Percentiles rank a stretch among this genome's conserved stretches.
These are phyloP conservation scores for Drosophila pseudoananassae DNA, from an alignment of 1,140 invertebrate genomes.

Conservation along the genomic window DNA sequence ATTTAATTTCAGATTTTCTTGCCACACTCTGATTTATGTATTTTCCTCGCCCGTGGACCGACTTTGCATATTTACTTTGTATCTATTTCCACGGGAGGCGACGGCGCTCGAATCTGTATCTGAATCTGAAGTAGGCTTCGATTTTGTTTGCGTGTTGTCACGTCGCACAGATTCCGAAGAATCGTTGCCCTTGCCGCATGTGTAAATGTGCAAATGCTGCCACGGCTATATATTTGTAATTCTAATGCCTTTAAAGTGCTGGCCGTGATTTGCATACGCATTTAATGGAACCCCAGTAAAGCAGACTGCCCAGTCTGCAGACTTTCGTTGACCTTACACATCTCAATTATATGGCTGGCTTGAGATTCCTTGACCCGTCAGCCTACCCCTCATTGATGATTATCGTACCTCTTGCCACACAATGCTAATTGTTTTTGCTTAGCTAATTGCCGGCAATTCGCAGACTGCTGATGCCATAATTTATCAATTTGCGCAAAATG, in stretches of 20 bases:
- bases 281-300: slow-evolving; percentile 8
- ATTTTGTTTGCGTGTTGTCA: slow-evolving; percentile 51
- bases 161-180: slow-evolving; percentile 34
- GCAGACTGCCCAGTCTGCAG: slow-evolving; percentile 1
- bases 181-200: slow-evolving; percentile 43
- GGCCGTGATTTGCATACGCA: slow-evolving; percentile 61
- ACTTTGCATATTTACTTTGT: slow-evolving; percentile 77
- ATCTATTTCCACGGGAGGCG: slow-evolving; percentile 56
- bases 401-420: slow-evolving; percentile 55
- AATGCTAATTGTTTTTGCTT: slow-evolving; percentile 60
- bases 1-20: slow-evolving; percentile 70
- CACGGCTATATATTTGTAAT: slow-evolving; percentile 63
- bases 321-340: slow-evolving; percentile 46
- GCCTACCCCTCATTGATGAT: neutral
- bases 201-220: slow-evolving; percentile 24
- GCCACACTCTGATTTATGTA: slow-evolving; percentile 70
- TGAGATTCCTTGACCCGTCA: slow-evolving; percentile 40
- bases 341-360: slow-evolving; percentile 53
- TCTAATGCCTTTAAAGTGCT: slow-evolving; percentile 74
- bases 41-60: slow-evolving; percentile 45
- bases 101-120: neutral
- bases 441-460: slow-evolving; percentile 72
- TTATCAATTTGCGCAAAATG: slow-evolving; percentile 76
- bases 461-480: slow-evolving; percentile 47
- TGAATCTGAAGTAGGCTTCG: slow-evolving; percentile 44